Conservation (phyloP, 2,888 invertebrate species). For the Drosophila recens region DNA sequence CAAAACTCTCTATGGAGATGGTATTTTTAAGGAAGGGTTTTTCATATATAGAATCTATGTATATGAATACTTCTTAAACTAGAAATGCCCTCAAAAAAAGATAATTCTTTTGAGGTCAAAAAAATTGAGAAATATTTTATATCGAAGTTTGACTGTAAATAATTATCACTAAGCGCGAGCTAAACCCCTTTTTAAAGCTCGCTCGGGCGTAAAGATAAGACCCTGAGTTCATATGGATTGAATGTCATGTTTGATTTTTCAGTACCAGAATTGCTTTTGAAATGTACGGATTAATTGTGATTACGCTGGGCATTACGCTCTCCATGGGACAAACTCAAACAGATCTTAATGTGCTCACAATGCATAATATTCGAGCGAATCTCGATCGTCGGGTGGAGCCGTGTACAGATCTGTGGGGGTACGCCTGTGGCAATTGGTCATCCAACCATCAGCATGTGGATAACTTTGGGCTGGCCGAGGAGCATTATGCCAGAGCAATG, state of each 20-base stretch:
- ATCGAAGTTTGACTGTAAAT: background rate
- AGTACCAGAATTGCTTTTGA: constrained; percentile 36
- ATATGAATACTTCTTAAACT: too few species aligned
- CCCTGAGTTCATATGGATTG: background rate
- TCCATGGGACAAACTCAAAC: background rate
- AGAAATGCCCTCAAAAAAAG: too few species aligned
- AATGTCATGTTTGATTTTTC: background rate
- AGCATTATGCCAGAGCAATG: constrained; percentile 60
- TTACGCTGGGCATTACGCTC: constrained; percentile 2
- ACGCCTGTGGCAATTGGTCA: constrained; percentile 74
- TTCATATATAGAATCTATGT: too few species aligned
- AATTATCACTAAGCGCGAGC: constrained; percentile 8
- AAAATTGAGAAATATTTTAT: background rate
- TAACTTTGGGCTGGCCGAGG: constrained; percentile 69
- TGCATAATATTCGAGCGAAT: constrained; percentile 42
- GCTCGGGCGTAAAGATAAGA: constrained; percentile 25
- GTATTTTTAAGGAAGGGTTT: too few species aligned
- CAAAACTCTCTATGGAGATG: too few species aligned
- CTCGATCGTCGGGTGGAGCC: constrained; percentile 40
- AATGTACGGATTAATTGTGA: constrained; percentile 46
- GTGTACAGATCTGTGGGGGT: constrained; percentile 73
- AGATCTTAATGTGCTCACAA: constrained; percentile 24
- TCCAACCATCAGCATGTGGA: constrained; percentile 55
- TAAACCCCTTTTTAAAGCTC: background rate
- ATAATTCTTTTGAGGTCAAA: background rate